Conservation (phyloP, 2,113 vertebrate species). For the Dromiciops gliroides region DNA sequence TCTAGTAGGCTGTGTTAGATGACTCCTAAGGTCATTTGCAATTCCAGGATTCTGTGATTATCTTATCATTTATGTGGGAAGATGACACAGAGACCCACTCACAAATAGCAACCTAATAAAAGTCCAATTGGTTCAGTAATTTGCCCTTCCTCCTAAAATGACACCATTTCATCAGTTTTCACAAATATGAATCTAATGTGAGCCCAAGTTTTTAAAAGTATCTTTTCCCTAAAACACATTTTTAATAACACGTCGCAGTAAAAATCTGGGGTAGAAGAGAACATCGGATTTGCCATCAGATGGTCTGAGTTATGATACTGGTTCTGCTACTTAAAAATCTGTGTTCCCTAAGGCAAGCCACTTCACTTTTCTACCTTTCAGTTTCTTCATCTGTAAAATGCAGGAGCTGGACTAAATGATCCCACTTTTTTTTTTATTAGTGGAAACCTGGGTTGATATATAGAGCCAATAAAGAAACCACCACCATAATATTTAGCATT, state of each 20-base stretch:
- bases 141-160: background rate
- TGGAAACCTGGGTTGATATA: background rate
- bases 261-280: background rate
- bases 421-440: background rate
- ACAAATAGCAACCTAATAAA: background rate
- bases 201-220: background rate
- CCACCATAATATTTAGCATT: background rate
- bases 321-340: slow-evolving; percentile 3
- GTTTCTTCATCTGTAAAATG: background rate
- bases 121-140: background rate
- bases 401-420: background rate
- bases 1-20: background rate
- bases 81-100: background rate
- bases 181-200: background rate
- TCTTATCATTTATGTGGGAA: background rate
- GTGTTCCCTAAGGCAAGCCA: background rate
- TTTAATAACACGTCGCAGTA: background rate
- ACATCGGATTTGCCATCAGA: background rate
- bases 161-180: background rate
- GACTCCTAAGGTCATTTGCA: background rate
- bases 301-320: background rate
- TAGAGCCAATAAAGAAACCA: background rate
- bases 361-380: background rate
- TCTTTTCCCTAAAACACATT: background rate
- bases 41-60: background rate